Evolutionary conservation across 2,888 invertebrate genomes (phyloP).

Genomic region (Lycocerus yunnanus): DNA sequence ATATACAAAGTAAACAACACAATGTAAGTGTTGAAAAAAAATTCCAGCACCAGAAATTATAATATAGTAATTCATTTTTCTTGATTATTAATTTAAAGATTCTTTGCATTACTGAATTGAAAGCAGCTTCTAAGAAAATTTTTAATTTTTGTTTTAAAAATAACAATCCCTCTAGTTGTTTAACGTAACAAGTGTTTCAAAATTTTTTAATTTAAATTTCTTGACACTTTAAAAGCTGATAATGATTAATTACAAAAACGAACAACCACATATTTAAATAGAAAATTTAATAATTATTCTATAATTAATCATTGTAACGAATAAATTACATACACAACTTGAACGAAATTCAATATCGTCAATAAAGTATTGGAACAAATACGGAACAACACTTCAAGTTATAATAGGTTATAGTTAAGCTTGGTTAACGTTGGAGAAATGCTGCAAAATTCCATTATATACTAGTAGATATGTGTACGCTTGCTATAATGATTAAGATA

Average conservation of each 20-base stretch:
- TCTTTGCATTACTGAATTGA: not conserved
- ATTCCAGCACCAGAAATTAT: not conserved
- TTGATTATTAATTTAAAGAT: not conserved
- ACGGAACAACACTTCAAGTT: not conserved
- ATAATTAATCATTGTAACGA: not conserved
- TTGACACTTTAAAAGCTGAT: not conserved
- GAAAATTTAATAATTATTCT: not conserved
- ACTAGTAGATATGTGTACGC: not conserved
- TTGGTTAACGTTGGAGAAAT: not conserved
- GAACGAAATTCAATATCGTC: not conserved
- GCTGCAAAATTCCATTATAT: not conserved
- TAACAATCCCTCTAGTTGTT: not conserved
- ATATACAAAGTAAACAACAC: not conserved
- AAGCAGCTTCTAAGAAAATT: not conserved
- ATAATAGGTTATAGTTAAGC: not conserved
- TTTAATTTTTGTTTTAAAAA: not conserved
- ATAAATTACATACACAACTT: not conserved
- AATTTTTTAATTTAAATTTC: not conserved
- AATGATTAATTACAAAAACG: not conserved
- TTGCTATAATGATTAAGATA: not conserved
- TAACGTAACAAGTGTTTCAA: not conserved
- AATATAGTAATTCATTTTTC: not conserved
- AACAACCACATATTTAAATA: not conserved
- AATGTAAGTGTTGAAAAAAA: not conserved
- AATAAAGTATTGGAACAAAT: not conserved